These are phyloP conservation scores for Gymnocephalus cernua DNA, from an alignment of 2,113 vertebrate genomes.

Conservation along the genomic window DNA sequence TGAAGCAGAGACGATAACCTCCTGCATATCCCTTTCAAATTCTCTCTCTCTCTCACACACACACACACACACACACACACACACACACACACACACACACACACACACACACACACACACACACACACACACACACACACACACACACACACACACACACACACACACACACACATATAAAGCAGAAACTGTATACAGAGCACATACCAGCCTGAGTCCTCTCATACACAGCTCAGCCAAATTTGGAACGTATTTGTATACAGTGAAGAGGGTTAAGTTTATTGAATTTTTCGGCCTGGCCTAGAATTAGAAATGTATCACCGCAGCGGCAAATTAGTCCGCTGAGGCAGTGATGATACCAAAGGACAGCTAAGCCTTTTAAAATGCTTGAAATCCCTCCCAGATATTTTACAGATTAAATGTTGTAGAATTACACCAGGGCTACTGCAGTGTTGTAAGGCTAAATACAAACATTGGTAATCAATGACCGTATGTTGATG, in stretches of 20 bases:
- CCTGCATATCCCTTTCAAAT: constrained; percentile 8
- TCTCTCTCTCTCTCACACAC: no score
- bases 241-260: constrained; percentile 65
- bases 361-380: constrained; percentile 36
- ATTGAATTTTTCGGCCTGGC: constrained; percentile 62
- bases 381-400: constrained; percentile 31
- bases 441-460: background rate
- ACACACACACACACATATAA: constrained; percentile 13
- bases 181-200: constrained; percentile 52
- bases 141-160: constrained; percentile 20
- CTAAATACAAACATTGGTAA: background rate
- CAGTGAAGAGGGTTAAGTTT: constrained; percentile 54
- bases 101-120: constrained; percentile 22
- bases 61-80: constrained; percentile 21
- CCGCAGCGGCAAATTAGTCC: constrained; percentile 29
- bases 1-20: constrained; percentile 17
- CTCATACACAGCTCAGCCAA: constrained; percentile 59
- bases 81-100: constrained; percentile 17
- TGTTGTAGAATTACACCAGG: constrained; percentile 15
- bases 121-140: constrained; percentile 17
- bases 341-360: constrained; percentile 5
- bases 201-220: constrained; percentile 64
- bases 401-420: constrained; percentile 53
- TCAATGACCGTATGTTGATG: background rate
- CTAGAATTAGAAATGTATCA: constrained; percentile 64